A percentile compares a stretch with the other conserved stretches of the same genome.
Conservation (phyloP, 2,888 invertebrate species). For the Drosophila quinaria region DNA sequence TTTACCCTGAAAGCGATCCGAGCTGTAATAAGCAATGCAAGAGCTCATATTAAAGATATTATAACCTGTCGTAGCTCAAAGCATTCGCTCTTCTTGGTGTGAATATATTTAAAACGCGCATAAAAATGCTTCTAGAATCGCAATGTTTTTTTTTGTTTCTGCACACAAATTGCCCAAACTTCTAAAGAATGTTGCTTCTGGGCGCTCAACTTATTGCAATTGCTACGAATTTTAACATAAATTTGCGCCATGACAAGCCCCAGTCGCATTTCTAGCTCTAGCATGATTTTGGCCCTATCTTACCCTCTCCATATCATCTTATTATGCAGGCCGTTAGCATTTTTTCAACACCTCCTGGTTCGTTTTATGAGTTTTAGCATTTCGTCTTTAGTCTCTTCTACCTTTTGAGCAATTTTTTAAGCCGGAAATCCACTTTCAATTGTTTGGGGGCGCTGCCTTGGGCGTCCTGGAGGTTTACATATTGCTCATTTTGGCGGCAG, state of each 20-base stretch:
- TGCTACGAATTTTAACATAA: conserved; percentile 81
- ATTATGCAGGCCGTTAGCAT: conserved; percentile 62
- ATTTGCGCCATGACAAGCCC: conserved; percentile 73
- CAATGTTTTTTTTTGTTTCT: conserved; percentile 73
- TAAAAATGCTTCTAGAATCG: conserved; percentile 44
- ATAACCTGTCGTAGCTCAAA: conserved; percentile 22
- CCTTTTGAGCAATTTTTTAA: conserved; percentile 70
- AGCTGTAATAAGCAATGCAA: background rate
- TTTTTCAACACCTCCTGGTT: conserved; percentile 41
- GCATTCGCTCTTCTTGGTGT: conserved; percentile 24
- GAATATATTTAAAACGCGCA: conserved; percentile 51
- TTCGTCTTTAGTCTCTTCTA: conserved; percentile 39
- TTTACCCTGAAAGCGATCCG: background rate
- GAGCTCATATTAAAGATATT: conserved; percentile 24
- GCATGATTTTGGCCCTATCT: background rate
- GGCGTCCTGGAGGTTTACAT: conserved; percentile 72
- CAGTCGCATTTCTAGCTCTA: background rate
- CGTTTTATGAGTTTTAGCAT: conserved; percentile 70
- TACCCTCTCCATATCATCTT: conserved; percentile 19
- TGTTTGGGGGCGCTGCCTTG: conserved; percentile 76
- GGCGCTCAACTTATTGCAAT: conserved; percentile 74
- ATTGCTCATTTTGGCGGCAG: conserved; percentile 67
- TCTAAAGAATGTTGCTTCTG: conserved; percentile 35
- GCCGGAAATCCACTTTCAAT: conserved; percentile 83
- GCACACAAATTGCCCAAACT: conserved; percentile 60